Evolutionary conservation across 1,140 invertebrate species (phyloP).

Genomic region (Cheumatopsyche charites): DNA sequence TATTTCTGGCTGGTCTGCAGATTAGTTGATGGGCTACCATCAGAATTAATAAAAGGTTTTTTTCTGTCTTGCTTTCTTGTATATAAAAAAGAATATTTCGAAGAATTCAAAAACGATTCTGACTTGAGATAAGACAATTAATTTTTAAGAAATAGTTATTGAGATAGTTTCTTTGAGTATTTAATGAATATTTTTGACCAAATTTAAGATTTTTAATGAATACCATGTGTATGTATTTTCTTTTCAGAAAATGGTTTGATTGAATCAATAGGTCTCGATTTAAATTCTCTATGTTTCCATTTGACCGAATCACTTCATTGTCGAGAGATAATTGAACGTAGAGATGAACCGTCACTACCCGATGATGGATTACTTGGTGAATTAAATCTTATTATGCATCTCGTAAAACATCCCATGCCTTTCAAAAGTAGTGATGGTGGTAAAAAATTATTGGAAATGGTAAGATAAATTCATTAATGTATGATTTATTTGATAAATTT

Average conservation of each 20-base stretch:
- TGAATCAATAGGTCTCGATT: constrained; percentile 58
- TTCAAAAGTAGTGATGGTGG: constrained; percentile 84
- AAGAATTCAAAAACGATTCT: too few relatives aligned
- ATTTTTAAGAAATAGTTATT: not conserved
- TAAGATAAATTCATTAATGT: constrained; percentile 48
- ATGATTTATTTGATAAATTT: constrained; percentile 21
- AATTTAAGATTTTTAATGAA: not conserved
- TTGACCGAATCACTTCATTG: constrained; percentile 76
- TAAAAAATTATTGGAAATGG: constrained; percentile 72
- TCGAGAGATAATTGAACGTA: constrained; percentile 81
- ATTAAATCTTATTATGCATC: constrained; percentile 83
- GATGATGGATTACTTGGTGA: constrained; percentile 91
- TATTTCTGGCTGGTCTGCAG: constrained; percentile 93
- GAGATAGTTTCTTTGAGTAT: not conserved
- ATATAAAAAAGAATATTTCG: too few relatives aligned
- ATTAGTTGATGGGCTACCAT: constrained; percentile 82
- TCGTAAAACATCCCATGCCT: constrained; percentile 85
- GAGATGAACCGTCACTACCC: constrained; percentile 77
- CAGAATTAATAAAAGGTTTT: constrained; percentile 74
- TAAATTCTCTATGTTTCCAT: constrained; percentile 73
- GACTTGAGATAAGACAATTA: not conserved
- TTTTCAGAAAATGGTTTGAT: constrained; percentile 56
- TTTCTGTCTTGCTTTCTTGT: too few relatives aligned
- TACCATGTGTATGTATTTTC: not conserved
- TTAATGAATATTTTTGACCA: not conserved